These are phyloP conservation scores for Dinomys branickii DNA, from an alignment of 2,113 vertebrate genomes.

Conservation along the genomic window DNA sequence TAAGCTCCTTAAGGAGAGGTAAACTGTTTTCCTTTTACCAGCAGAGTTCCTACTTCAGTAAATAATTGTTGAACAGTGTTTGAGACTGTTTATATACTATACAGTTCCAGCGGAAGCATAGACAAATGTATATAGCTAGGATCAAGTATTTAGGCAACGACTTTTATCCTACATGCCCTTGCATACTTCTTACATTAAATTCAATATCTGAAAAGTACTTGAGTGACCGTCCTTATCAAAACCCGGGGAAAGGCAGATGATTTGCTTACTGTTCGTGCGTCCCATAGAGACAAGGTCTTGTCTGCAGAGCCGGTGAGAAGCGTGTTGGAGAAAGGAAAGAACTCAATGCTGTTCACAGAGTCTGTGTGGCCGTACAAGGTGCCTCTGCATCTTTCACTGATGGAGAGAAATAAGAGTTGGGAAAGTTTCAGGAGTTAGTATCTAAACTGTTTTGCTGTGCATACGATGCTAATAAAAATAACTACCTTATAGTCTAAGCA, in stretches of 20 bases:
- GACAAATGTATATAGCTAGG: not conserved
- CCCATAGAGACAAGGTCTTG: conserved; percentile 87
- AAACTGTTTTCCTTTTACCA: not conserved
- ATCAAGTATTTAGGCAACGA: not conserved
- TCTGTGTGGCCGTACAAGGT: conserved; percentile 86
- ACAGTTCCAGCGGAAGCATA: not conserved
- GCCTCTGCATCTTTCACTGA: conserved; percentile 87
- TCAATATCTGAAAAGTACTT: not conserved
- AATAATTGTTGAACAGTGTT: not conserved
- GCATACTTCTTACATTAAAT: not conserved
- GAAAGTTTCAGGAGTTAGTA: not conserved
- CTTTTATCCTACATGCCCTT: not conserved
- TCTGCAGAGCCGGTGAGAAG: conserved; percentile 86
- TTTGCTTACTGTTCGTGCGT: conserved; percentile 84
- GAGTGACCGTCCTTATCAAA: not conserved
- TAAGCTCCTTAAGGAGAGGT: not conserved
- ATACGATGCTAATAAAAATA: not conserved
- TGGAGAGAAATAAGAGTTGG: not conserved
- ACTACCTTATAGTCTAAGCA: not conserved
- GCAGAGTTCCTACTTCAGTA: not conserved
- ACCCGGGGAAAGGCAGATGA: not conserved
- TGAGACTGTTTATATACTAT: not conserved
- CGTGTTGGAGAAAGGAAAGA: conserved; percentile 87
- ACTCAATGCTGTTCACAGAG: conserved; percentile 88
- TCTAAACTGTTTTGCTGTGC: not conserved